phyloP scores from a whole-genome alignment of 2,113 vertebrate species.

The Bufo gargarizans region DNA sequence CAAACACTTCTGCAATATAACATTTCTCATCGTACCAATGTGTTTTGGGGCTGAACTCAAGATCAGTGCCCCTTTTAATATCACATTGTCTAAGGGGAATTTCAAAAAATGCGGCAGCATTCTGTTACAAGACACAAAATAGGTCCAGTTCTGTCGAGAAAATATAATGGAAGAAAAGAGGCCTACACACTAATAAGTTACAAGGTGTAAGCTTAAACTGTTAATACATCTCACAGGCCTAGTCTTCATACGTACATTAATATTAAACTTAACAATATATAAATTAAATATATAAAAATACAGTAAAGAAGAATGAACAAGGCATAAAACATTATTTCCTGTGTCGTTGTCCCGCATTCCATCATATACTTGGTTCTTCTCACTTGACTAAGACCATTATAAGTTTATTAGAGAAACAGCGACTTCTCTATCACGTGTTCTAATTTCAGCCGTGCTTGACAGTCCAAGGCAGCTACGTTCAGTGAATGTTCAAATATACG shows the following conservation, averaged over 20 bases:
- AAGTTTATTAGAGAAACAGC: background rate
- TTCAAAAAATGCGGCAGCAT: background rate
- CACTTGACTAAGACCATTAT: background rate
- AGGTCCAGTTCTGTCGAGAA: background rate
- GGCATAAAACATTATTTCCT: background rate
- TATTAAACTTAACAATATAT: conserved; percentile 70
- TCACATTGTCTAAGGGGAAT: background rate
- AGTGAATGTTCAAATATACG: conserved; percentile 56
- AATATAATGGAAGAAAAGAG: background rate
- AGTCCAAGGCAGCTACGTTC: conserved; percentile 43
- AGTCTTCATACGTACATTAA: conserved; percentile 16
- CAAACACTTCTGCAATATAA: background rate
- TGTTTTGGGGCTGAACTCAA: background rate
- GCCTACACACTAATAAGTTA: conserved; percentile 9
- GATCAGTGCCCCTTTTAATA: background rate
- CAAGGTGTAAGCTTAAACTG: background rate
- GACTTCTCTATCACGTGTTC: background rate
- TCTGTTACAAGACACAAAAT: background rate
- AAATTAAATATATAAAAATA: conserved; percentile 79
- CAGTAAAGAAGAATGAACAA: conserved; percentile 58
- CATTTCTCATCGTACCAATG: conserved; percentile 21
- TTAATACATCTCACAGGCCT: conserved; percentile 24
- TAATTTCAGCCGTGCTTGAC: conserved; percentile 37
- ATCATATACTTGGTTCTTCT: background rate
- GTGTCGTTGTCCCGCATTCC: background rate